Conservation (phyloP, 1,140 invertebrate genomes). For the Cylas formicarius region DNA sequence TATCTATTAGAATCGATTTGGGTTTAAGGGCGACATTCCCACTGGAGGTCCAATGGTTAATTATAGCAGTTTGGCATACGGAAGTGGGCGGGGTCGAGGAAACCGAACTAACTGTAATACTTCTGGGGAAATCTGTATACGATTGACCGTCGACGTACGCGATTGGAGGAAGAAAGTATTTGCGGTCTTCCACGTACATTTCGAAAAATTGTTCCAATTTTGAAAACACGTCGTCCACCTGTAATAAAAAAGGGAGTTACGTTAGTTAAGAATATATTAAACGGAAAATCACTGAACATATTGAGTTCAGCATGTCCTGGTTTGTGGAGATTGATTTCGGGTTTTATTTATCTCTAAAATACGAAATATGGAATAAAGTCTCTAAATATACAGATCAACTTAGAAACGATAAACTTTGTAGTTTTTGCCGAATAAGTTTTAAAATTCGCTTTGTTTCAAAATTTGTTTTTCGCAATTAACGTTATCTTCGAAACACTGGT, state of each 20-base stretch:
- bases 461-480: too few relatives aligned
- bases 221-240: conserved; percentile 90
- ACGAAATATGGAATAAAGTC: too few relatives aligned
- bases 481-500: too few relatives aligned
- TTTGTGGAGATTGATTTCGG: too few relatives aligned
- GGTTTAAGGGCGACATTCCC: conserved; percentile 40
- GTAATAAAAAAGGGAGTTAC: conserved; percentile 13
- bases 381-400: too few relatives aligned
- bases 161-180: conserved; percentile 35
- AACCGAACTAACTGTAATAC: conserved; percentile 9
- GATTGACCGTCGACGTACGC: conserved; percentile 18
- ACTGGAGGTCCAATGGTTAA: conserved; percentile 10
- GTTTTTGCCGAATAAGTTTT: too few relatives aligned
- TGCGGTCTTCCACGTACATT: conserved; percentile 84
- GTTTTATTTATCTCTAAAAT: too few relatives aligned
- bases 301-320: too few relatives aligned
- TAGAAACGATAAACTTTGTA: too few relatives aligned
- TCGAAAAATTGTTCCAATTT: conserved; percentile 91
- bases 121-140: conserved; percentile 25
- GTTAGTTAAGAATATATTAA: not conserved
- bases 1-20: conserved; percentile 61
- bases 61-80: conserved; percentile 21
- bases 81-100: conserved; percentile 15
- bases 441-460: too few relatives aligned
- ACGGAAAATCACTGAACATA: too few relatives aligned